Percentiles rank a stretch among this genome's conserved stretches.
phyloP scores from a whole-genome alignment of 1,140 invertebrate species.

The Drosophila pseudoobscura region DNA sequence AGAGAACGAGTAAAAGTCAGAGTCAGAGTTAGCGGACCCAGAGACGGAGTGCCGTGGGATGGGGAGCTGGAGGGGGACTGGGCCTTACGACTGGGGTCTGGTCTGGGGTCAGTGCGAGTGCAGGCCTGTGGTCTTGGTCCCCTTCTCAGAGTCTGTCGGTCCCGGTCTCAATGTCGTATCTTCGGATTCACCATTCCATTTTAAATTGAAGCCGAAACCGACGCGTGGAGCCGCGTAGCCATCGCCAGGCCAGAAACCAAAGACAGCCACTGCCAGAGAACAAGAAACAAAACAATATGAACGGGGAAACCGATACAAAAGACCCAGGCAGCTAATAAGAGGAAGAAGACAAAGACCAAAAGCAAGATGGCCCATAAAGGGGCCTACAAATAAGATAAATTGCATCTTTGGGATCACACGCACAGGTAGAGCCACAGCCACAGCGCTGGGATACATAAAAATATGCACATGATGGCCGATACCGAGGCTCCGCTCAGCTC shows the following conservation, averaged over 20 bases:
- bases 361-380: constrained; percentile 75
- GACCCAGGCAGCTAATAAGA: constrained; percentile 56
- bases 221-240: constrained; percentile 52
- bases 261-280: constrained; percentile 1
- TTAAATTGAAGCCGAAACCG: constrained; percentile 72
- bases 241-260: constrained; percentile 28
- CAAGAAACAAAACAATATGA: constrained; percentile 14
- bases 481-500: not conserved
- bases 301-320: constrained; percentile 67
- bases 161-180: constrained; percentile 62
- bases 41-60: not conserved
- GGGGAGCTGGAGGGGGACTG: constrained; percentile 5
- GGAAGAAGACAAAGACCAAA: constrained; percentile 69
- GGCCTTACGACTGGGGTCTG: not conserved
- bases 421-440: constrained; percentile 48
- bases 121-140: constrained; percentile 38
- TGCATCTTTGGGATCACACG: constrained; percentile 77
- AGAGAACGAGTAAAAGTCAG: constrained; percentile 23
- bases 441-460: constrained; percentile 57
- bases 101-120: not conserved
- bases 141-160: constrained; percentile 10
- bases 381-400: constrained; percentile 82
- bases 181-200: constrained; percentile 78
- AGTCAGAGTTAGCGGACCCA: constrained; percentile 15
- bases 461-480: constrained; percentile 68